Base-by-base conservation (phyloP, 1,140 invertebrate species). In the Probaryconus sp. region DNA sequence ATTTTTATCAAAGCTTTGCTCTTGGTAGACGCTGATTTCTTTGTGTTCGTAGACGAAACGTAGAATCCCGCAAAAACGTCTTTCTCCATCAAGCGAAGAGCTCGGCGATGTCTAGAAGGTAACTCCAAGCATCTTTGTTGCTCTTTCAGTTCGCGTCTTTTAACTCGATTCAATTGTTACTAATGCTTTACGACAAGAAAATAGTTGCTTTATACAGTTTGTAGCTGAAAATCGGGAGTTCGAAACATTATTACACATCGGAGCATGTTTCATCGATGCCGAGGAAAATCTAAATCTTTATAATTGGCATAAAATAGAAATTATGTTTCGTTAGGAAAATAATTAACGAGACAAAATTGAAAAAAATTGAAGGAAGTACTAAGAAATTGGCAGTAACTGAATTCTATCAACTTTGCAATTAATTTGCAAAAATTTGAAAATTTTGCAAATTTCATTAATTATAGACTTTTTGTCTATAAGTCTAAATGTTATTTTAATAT, bases 91-190 rank as follows among this genome's bases (percentile, higher is more conserved):
- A 61, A 56, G 31, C 33, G 56, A 60, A 69, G 37, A 68, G 28
- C 38, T 10, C 37, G 38, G 14, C 3, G 40, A 53, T 24, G 48
- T 38, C 38, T 18, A 17, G n/a, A 43, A 67, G 42, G 50, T 56
- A 56, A 67, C 63, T 53, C n/a, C 38, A 21, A 37, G 55, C 37
- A 21, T 60, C 53, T 61, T 51, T 69, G 65, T 60, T 69, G 38
- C 65, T 53, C 65, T 69, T 69, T 69, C 40, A 50, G 38, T 47
- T 60, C 20, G 40, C 55, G 35, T 63, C 33, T 70, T 70, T 56
- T 56, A 63, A 63, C 55, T 63, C 37, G 40, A 70, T 61, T 61
- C 56, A 70, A 63, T 63, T 70, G 67, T 63, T 45, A 45, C 64
- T 69, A 60, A 69, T 58, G 55, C 37, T 33, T 51, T 45, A 51